Evolutionary conservation across 2,797 vertebrate genomes (phyloP).

Genomic region (Anabacerthia variegaticeps): DNA sequence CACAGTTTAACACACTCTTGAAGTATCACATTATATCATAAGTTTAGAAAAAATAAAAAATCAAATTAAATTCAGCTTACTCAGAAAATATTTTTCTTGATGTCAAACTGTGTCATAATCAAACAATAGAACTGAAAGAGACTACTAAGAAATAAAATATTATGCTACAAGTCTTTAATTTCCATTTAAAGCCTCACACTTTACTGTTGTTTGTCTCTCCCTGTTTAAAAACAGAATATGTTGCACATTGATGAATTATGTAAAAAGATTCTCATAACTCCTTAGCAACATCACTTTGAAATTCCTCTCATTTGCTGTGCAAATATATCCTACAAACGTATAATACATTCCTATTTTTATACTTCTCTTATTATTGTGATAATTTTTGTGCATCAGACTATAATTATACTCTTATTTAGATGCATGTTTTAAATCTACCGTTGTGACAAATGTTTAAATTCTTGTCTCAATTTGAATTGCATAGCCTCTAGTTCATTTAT

Average conservation of each 20-base stretch:
- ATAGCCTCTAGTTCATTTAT: constrained; percentile 40
- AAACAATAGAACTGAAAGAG: neutral
- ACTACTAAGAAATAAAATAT: neutral
- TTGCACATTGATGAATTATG: neutral
- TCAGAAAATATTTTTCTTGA: neutral
- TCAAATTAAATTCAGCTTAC: neutral
- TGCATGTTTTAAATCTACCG: constrained; percentile 19
- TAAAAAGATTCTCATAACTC: neutral
- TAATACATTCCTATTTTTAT: neutral
- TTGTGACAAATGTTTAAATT: constrained; percentile 34
- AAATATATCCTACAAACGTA: constrained; percentile 2
- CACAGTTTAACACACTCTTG: neutral
- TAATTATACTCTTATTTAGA: constrained; percentile 40
- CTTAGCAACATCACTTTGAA: neutral
- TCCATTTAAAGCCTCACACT: neutral
- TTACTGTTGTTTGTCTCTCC: neutral
- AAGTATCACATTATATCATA: neutral
- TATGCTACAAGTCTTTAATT: neutral
- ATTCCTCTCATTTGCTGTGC: neutral
- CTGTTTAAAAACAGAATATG: neutral
- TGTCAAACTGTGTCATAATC: neutral
- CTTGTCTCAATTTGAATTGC: constrained; percentile 38
- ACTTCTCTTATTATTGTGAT: neutral
- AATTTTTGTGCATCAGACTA: constrained; percentile 34
- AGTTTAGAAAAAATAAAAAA: neutral